Base-by-base conservation (phyloP, 2,113 vertebrate genomes). In the Microcebus lehilahytsara region DNA sequence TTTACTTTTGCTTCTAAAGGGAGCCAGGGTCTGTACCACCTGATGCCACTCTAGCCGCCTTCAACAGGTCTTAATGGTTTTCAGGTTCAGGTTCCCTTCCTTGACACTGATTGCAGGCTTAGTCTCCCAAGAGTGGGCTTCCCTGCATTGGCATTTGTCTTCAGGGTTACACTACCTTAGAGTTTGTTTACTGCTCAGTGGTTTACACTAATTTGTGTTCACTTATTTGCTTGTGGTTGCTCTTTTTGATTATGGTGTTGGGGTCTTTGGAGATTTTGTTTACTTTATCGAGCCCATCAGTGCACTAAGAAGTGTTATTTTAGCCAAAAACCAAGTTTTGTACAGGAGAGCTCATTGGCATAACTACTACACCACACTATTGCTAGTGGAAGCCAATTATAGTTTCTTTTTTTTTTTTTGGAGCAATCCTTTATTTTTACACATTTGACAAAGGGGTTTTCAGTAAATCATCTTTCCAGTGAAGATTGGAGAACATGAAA, bases 241-340 rank as follows among this genome's bases (percentile, higher is more conserved):
- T 86, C 56, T 89, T 85, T 96, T 89, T 62, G 72, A 42, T 92
- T 85, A n/a, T 80, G 64, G 17, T 85, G 27, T 83, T 89, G 17
- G 72, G 64, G 51, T 85, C 53, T 37, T 85, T 71, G 60, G 94
- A 89, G 78, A 42, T 81, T 79, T 80, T 40, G n/a, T 85, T 85
- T 58, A 67, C 49, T 80, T 94, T 91, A 7, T 77, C 37, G 84
- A 93, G 40, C 49, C 67, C 66, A 49, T 90, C 74, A 95, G 4
- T 81, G 71, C 51, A 77, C 53, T 42, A 32, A 85, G 85, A 94
- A 81, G 11, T 66, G 19, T 95, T 62, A 69, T 72, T 84, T 89
- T 80, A 85, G 66, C 58, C 85, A 92, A 79, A 30, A 74, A 91
- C 58, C 60, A 9, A 27, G 51, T 92, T 96, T 92, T 81, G 25